These are phyloP conservation scores for Sebastes minor DNA, from an alignment of 2,797 vertebrate genomes.

Conservation along the genomic window DNA sequence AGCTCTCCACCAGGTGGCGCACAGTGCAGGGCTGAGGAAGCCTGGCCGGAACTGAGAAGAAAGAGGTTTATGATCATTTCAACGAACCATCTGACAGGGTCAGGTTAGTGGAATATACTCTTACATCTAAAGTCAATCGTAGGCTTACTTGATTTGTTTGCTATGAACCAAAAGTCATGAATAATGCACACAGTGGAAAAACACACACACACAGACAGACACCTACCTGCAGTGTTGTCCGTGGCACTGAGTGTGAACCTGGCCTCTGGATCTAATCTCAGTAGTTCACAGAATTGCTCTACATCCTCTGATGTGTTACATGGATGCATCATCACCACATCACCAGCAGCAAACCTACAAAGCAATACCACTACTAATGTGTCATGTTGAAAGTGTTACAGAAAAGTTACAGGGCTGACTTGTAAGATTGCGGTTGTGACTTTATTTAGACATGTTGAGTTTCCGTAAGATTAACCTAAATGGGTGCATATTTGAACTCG, in stretches of 20 bases:
- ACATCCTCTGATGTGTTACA: slow-evolving; percentile 82
- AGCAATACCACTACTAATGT: background rate
- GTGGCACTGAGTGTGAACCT: slow-evolving; percentile 81
- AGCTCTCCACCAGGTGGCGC: slow-evolving; percentile 82
- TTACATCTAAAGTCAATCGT: background rate
- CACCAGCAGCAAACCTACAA: slow-evolving; percentile 87
- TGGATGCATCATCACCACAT: slow-evolving; percentile 89
- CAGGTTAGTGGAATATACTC: background rate
- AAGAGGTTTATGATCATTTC: background rate
- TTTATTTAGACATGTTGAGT: background rate
- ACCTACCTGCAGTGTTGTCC: slow-evolving; percentile 70
- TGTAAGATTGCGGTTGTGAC: background rate
- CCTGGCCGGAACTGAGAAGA: slow-evolving; percentile 67
- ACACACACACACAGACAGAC: background rate
- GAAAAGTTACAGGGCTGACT: background rate
- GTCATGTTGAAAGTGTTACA: background rate
- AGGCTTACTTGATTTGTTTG: background rate
- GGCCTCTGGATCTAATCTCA: slow-evolving; percentile 84
- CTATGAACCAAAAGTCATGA: background rate
- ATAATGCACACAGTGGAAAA: background rate
- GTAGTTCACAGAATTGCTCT: slow-evolving; percentile 85
- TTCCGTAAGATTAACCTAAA: background rate
- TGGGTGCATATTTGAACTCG: background rate
- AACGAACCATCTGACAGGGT: too few species aligned
- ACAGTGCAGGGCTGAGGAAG: slow-evolving; percentile 89